These are phyloP conservation scores for Irena cyanogastra DNA, from an alignment of 2,113 vertebrate genomes.

Conservation along the genomic window DNA sequence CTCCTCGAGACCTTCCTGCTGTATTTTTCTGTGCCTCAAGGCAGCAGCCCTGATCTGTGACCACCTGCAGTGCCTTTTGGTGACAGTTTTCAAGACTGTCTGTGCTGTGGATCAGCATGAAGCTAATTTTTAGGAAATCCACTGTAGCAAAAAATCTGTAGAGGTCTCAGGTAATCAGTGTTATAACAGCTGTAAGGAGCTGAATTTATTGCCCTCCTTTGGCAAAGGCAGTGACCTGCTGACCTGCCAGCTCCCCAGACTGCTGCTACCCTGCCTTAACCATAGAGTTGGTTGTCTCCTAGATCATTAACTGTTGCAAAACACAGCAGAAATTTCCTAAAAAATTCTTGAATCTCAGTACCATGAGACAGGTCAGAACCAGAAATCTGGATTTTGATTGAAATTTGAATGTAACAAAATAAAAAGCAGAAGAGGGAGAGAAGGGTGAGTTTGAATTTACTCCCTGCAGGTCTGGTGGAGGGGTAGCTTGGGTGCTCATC, in stretches of 20 bases:
- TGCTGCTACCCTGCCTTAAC: neutral
- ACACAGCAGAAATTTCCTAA: neutral
- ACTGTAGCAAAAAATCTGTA: neutral
- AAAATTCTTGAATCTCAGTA: neutral
- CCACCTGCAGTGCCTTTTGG: neutral
- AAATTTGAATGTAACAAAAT: neutral
- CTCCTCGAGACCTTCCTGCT: neutral
- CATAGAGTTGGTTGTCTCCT: neutral
- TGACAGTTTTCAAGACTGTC: neutral
- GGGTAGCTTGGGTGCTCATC: neutral
- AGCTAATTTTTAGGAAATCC: neutral
- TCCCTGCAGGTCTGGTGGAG: neutral
- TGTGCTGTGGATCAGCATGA: neutral
- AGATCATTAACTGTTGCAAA: neutral
- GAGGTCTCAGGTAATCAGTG: neutral
- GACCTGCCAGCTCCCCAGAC: neutral
- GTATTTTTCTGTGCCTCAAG: neutral
- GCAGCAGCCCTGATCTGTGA: neutral
- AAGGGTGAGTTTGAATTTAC: fast-evolving
- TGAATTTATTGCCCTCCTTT: neutral
- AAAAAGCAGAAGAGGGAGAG: neutral
- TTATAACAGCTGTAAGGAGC: neutral
- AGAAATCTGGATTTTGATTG: neutral
- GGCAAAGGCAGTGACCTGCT: neutral
- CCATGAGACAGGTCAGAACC: neutral